Evolutionary conservation across 2,113 vertebrate species (phyloP), one percentile per base, ranked within the genome.

Genomic region (Upupa epops): DNA sequence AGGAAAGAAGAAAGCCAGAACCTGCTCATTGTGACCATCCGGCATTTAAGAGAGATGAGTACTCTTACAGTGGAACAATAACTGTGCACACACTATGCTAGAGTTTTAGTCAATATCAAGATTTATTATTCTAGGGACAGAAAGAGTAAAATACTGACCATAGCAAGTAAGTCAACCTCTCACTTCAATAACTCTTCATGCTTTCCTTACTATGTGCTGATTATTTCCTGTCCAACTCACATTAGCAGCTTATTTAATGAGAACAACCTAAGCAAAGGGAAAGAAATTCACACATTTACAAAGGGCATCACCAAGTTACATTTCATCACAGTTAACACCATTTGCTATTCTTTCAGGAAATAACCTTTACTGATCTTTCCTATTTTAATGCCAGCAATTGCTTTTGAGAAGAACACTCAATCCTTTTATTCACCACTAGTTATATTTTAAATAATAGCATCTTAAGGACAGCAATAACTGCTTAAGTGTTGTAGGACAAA

Each of bases 171-270:
- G 85, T 85, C 89, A 95, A 92, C 49, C 61, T 87, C 85, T 92
- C 69, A 74, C 92, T 65, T 94, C 92, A 92, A 81, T 95, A 93
- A 89, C 72, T 88, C 89, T 93, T 66, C 65, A 85, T 92, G 79
- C 84, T 95, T 89, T 85, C 85, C 92, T 89, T 88, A 83, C 82
- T 91, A 69, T 80, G 71, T 75, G 75, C 89, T 89, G 83, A 85
- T 91, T 95, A 86, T 91, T 96, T 96, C 94, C 90, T 92, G 94
- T 88, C 90, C 89, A 83, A 87, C 81, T 89, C 94, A 72, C 89
- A 93, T 96, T 96, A 95, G 93, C 77, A 92, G 84, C 91, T 93
- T 92, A 92, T 87, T 95, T 95, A 94, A 95, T 89, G 91, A 92
- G 91, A 93, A 91, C 85, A 93, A 92, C 77, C 92, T 76, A 94